Evolutionary conservation across 2,113 vertebrate species (phyloP).

Genomic region (Girardinichthys multiradiatus): DNA sequence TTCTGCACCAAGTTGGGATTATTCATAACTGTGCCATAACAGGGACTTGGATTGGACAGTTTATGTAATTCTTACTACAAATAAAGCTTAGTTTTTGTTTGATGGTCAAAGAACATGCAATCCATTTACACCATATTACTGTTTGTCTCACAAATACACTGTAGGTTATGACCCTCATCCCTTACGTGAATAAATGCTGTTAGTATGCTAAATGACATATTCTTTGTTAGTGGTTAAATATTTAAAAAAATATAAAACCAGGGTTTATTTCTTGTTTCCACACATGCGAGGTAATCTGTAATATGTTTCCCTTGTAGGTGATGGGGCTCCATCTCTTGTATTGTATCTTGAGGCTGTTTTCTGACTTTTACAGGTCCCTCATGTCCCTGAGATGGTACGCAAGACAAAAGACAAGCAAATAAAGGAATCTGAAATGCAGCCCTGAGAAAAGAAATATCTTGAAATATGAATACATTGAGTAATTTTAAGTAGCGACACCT

Average conservation of each 20-base stretch:
- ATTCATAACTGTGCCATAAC: background rate
- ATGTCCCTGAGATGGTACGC: slow-evolving; percentile 95
- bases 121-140: background rate
- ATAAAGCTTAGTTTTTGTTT: too few species aligned
- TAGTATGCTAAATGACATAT: background rate
- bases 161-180: background rate
- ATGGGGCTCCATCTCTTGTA: slow-evolving; percentile 93
- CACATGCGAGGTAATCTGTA: slow-evolving; percentile 99
- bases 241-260: background rate
- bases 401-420: slow-evolving; percentile 81
- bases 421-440: slow-evolving; percentile 18
- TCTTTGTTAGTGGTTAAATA: background rate
- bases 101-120: too few species aligned
- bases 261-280: slow-evolving; percentile 85
- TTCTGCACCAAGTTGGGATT: slow-evolving; percentile 14
- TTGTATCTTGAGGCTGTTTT: slow-evolving; percentile 98
- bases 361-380: slow-evolving; percentile 97
- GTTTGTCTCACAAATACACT: background rate
- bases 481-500: slow-evolving; percentile 12
- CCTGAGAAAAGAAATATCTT: slow-evolving; percentile 15
- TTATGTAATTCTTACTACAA: too few species aligned
- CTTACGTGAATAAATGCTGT: background rate
- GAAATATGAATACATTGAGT: slow-evolving; percentile 16
- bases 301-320: slow-evolving; percentile 99
- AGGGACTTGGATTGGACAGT: slow-evolving; percentile 11